A percentile compares a stretch with the other conserved stretches of the same genome.
phyloP scores from a whole-genome alignment of 2,888 invertebrate species.

The Nephrotoma flavescens region DNA sequence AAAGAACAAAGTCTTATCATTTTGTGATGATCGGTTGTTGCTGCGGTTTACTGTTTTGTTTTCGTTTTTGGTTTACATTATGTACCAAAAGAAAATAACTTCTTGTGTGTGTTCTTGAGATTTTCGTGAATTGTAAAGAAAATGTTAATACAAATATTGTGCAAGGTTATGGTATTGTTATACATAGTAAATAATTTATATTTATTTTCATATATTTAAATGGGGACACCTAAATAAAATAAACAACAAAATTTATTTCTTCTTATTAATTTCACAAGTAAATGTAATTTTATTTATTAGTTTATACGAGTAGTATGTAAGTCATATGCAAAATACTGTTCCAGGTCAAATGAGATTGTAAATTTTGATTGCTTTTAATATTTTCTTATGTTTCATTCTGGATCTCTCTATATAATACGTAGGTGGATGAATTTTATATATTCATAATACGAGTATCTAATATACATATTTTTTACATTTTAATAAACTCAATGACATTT shows the following conservation, averaged over 20 bases:
- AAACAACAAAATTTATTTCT: not conserved
- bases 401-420: not conserved
- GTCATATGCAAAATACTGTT: not conserved
- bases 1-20: not conserved
- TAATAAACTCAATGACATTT: not conserved
- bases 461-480: not conserved
- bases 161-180: not conserved
- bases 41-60: not conserved
- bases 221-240: not conserved
- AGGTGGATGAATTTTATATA: not conserved
- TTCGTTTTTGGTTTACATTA: not conserved
- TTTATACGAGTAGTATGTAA: not conserved
- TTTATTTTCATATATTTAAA: not conserved
- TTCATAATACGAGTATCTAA: not conserved
- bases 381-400: not conserved
- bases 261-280: not conserved
- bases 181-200: not conserved
- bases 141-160: not conserved
- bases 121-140: not conserved
- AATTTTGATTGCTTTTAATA: not conserved
- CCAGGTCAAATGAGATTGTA: not conserved
- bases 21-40: not conserved
- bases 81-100: not conserved
- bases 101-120: not conserved
- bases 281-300: too few species aligned